A percentile compares a stretch with the other conserved stretches of the same genome.
Conservation (phyloP, 2,797 vertebrate species). For the Sciurus vulgaris region DNA sequence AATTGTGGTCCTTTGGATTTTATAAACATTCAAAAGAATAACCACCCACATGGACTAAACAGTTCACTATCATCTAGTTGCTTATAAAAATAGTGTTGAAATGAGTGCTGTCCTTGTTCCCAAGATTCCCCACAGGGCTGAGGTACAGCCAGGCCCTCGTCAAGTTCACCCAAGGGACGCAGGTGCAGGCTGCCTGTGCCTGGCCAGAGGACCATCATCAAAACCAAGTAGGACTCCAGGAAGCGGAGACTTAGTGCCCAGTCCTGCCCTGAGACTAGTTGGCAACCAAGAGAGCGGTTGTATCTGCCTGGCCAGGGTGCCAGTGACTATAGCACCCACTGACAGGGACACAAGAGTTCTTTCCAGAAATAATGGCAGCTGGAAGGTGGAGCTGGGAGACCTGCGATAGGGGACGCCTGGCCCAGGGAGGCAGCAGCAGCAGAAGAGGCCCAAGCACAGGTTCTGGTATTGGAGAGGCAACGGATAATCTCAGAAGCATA, state of each 20-base stretch:
- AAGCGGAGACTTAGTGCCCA: neutral
- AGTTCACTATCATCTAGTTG: neutral
- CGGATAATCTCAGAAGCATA: too few relatives aligned
- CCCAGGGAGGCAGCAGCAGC: neutral
- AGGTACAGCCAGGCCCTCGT: too few relatives aligned
- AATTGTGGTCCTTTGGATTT: conserved; percentile 4
- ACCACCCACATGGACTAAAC: neutral
- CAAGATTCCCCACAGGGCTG: neutral
- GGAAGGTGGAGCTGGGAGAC: too few relatives aligned
- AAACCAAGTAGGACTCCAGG: neutral
- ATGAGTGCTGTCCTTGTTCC: neutral
- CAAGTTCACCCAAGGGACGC: neutral
- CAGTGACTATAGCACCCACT: neutral
- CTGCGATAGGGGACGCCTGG: rapidly evolving
- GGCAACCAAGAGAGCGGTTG: rapidly evolving
- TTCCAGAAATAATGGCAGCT: neutral
- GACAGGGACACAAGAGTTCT: neutral
- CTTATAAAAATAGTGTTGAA: conserved; percentile 14
- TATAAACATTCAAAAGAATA: conserved; percentile 48
- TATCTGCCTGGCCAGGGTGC: neutral
- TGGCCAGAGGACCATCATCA: neutral
- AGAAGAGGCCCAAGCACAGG: neutral
- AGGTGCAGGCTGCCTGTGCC: neutral
- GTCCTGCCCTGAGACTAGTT: neutral
- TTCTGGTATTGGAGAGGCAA: neutral